phyloP scores from a whole-genome alignment of 2,888 invertebrate genomes.

The Rhodophaea formosa region DNA sequence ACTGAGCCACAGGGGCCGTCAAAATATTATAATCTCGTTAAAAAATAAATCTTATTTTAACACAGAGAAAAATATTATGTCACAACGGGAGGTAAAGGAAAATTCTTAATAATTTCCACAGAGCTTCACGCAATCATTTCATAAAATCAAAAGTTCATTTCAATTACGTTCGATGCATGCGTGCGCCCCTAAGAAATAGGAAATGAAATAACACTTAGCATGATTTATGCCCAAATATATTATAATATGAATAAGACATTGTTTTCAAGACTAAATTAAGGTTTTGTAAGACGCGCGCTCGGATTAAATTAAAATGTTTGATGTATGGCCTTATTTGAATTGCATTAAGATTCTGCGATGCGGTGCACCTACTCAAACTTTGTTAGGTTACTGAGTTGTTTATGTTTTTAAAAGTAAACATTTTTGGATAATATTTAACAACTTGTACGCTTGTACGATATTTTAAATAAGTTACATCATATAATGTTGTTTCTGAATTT shows the following conservation, averaged over 20 bases:
- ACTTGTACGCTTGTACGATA: too few species aligned
- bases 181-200: slow-evolving; percentile 74
- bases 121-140: slow-evolving; percentile 61
- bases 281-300: slow-evolving; percentile 58
- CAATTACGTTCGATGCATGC: slow-evolving; percentile 78
- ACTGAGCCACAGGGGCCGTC: too few species aligned
- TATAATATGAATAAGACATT: slow-evolving; percentile 73
- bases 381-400: too few species aligned
- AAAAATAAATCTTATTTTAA: too few species aligned
- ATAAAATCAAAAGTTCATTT: slow-evolving; percentile 80
- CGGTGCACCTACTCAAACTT: neutral
- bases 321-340: slow-evolving; percentile 40
- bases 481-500: too few species aligned
- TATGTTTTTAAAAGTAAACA: too few species aligned
- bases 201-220: slow-evolving; percentile 80
- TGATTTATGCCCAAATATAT: slow-evolving; percentile 78
- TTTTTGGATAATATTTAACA: too few species aligned
- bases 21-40: too few species aligned
- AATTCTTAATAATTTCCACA: slow-evolving; percentile 74
- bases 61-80: neutral
- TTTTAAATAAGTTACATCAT: too few species aligned
- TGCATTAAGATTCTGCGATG: slow-evolving; percentile 26
- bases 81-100: slow-evolving; percentile 33
- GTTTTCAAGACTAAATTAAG: slow-evolving; percentile 72
- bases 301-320: slow-evolving; percentile 46